These are phyloP conservation scores for Aspidiotus destructor DNA, from an alignment of 2,888 invertebrate genomes.

Conservation along the genomic window DNA sequence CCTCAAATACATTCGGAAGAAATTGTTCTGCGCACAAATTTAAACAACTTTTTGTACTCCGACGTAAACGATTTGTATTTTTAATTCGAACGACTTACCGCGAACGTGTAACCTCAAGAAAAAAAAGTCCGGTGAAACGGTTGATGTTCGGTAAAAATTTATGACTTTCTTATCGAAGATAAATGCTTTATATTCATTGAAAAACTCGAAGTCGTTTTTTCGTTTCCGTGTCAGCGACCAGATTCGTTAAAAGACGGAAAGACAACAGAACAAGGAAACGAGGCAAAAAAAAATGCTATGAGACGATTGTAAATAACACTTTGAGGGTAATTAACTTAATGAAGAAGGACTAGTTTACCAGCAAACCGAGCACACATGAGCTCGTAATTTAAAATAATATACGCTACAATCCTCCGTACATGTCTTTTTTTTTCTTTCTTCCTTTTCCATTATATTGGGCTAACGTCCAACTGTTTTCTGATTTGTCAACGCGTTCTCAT, in stretches of 20 bases:
- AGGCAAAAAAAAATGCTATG: slow-evolving; percentile 12
- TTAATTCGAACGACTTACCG: no score
- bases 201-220: slow-evolving; percentile 7
- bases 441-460: slow-evolving; percentile 14
- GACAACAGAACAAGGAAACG: not conserved
- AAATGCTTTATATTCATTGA: slow-evolving; percentile 16
- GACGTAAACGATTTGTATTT: no score
- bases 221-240: slow-evolving; percentile 17
- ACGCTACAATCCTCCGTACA: not conserved
- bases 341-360: slow-evolving; percentile 17
- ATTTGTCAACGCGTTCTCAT: slow-evolving; percentile 21
- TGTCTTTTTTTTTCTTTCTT: no score
- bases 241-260: slow-evolving; percentile 8
- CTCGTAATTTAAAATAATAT: slow-evolving; percentile 27
- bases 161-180: slow-evolving; percentile 12
- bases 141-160: slow-evolving; percentile 11
- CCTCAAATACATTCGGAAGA: no score
- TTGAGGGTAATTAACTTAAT: slow-evolving; percentile 30
- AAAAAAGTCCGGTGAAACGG: not conserved
- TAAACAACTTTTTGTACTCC: no score
- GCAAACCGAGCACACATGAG: slow-evolving; percentile 11
- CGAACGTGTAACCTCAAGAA: not conserved
- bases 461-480: slow-evolving; percentile 23
- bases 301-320: slow-evolving; percentile 15
- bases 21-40: no score